Evolutionary conservation across 2,113 vertebrate genomes (phyloP).

Genomic region (Maccullochella peelii): DNA sequence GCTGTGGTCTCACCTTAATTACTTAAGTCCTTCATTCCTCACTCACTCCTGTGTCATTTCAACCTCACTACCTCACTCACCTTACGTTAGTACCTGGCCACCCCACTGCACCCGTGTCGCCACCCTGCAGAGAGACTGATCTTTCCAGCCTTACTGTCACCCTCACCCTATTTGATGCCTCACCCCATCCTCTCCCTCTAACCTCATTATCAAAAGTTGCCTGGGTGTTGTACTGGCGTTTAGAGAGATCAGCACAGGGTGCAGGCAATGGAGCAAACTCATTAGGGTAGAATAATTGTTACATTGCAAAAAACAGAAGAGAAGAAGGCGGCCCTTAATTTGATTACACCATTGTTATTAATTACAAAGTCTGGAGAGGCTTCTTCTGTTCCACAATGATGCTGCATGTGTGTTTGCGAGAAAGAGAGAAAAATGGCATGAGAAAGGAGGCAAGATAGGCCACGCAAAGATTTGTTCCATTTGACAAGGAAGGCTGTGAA

Average conservation of each 20-base stretch:
- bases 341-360: constrained; percentile 70
- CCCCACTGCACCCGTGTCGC: constrained; percentile 2
- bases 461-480: constrained; percentile 54
- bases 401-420: constrained; percentile 17
- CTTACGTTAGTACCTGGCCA: too few relatives aligned
- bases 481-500: constrained; percentile 63
- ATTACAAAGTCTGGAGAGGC: constrained; percentile 50
- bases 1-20: constrained; percentile 44
- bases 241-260: constrained; percentile 47
- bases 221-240: constrained; percentile 38
- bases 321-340: constrained; percentile 53
- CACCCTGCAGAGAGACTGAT: constrained; percentile 33
- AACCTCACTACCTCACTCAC: constrained; percentile 30
- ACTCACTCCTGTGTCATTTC: constrained; percentile 22
- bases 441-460: background rate
- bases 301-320: constrained; percentile 14
- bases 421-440: constrained; percentile 20
- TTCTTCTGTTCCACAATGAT: constrained; percentile 38
- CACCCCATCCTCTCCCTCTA: constrained; percentile 19
- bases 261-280: constrained; percentile 53
- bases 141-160: constrained; percentile 13
- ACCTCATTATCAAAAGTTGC: constrained; percentile 40
- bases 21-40: constrained; percentile 21
- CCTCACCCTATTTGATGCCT: constrained; percentile 26
- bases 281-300: constrained; percentile 62